Conservation (phyloP, 2,113 vertebrate species). For the Aphelocoma coerulescens region DNA sequence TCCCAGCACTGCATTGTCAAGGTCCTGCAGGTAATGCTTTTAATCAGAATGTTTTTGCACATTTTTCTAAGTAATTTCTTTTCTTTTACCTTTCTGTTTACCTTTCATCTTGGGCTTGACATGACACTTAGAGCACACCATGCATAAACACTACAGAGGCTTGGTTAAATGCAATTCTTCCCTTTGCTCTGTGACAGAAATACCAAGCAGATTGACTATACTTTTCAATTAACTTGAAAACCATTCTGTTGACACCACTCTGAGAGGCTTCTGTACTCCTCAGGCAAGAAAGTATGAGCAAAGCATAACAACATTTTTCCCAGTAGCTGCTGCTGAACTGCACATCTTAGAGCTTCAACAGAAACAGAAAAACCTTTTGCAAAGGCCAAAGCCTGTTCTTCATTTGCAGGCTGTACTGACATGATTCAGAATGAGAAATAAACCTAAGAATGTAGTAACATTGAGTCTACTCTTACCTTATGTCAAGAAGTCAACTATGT, state of each 20-base stretch:
- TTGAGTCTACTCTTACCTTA: neutral
- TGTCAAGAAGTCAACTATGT: neutral
- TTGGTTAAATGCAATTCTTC: neutral
- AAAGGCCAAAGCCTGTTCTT: neutral
- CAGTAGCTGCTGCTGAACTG: neutral
- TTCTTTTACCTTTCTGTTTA: neutral
- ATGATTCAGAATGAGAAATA: neutral
- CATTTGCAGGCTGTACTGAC: neutral
- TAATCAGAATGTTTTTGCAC: neutral
- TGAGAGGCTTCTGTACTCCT: neutral
- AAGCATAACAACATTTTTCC: neutral
- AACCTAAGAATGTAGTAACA: neutral
- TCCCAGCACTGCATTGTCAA: neutral
- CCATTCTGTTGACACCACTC: neutral
- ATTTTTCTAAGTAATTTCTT: neutral
- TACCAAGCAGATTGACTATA: neutral
- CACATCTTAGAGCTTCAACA: neutral
- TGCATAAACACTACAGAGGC: neutral
- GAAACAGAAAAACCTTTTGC: neutral
- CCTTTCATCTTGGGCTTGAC: neutral
- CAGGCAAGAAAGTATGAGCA: neutral
- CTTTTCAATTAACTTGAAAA: conserved; percentile 52
- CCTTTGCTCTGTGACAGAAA: neutral
- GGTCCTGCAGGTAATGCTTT: neutral
- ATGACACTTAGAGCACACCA: neutral